Percentiles rank a stretch among this genome's conserved stretches.
These are phyloP conservation scores for Allygus modestus DNA, from an alignment of 2,888 invertebrate species.

Conservation along the genomic window DNA sequence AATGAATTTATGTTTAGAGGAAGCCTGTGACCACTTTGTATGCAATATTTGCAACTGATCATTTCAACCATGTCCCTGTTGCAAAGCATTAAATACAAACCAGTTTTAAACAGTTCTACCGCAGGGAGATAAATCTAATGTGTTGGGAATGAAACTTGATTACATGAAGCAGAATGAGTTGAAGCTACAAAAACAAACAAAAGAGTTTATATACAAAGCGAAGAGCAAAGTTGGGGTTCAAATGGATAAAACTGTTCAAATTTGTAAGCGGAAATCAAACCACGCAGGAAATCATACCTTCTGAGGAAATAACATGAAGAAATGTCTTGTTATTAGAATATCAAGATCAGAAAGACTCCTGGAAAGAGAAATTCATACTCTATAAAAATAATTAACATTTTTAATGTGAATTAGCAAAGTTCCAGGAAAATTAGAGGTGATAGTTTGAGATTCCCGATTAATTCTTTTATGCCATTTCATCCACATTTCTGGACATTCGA, in stretches of 20 bases:
- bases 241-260: background rate
- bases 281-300: conserved; percentile 13
- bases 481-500: too few relatives aligned
- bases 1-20: too few relatives aligned
- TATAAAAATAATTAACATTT: background rate
- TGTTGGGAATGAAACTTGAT: too few relatives aligned
- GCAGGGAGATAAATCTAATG: background rate
- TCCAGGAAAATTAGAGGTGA: background rate
- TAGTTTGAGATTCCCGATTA: too few relatives aligned
- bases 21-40: too few relatives aligned
- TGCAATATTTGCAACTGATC: too few relatives aligned
- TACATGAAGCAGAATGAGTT: too few relatives aligned
- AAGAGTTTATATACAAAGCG: background rate
- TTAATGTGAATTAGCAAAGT: background rate
- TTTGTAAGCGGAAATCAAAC: conserved; percentile 20
- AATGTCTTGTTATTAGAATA: background rate
- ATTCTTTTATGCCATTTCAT: too few relatives aligned
- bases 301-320: conserved; percentile 4
- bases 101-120: background rate
- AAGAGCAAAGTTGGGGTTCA: background rate
- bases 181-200: too few relatives aligned
- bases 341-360: conserved; percentile 41
- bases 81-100: background rate
- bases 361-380: conserved; percentile 41
- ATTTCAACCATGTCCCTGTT: background rate